phyloP scores from a whole-genome alignment of 2,797 vertebrate genomes.

The Melanotaenia maccullochi region DNA sequence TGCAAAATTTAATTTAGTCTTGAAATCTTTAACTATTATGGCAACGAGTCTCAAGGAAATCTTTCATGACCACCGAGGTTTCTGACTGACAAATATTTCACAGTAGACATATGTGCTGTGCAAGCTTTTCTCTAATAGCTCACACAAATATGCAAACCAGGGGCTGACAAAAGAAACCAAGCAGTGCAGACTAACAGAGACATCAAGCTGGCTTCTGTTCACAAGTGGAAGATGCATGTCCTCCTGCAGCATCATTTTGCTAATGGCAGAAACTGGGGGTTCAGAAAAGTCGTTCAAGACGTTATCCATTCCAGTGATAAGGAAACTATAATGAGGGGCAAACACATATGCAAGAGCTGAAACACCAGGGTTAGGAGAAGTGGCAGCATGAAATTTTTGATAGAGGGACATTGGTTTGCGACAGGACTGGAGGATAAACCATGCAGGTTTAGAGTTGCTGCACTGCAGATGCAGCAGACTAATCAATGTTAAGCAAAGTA shows the following conservation, averaged over 20 bases:
- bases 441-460: neutral
- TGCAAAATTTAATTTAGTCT: neutral
- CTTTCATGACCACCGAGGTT: neutral
- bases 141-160: neutral
- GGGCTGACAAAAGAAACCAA: neutral
- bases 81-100: conserved; percentile 1
- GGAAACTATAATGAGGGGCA: neutral
- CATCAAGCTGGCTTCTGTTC: conserved; percentile 9
- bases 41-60: neutral
- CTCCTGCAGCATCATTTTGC: conserved; percentile 11
- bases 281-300: conserved; percentile 4
- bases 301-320: neutral
- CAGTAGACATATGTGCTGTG: neutral
- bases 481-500: neutral
- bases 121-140: neutral
- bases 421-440: neutral
- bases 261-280: conserved; percentile 4
- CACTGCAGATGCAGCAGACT: neutral
- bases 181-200: neutral
- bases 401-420: conserved; percentile 1
- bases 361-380: neutral
- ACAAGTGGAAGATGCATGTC: conserved; percentile 13
- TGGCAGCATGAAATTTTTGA: neutral
- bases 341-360: neutral
- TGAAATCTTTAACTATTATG: neutral